Evolutionary conservation across 2,113 vertebrate genomes (phyloP).

Genomic region (Spea bombifrons): DNA sequence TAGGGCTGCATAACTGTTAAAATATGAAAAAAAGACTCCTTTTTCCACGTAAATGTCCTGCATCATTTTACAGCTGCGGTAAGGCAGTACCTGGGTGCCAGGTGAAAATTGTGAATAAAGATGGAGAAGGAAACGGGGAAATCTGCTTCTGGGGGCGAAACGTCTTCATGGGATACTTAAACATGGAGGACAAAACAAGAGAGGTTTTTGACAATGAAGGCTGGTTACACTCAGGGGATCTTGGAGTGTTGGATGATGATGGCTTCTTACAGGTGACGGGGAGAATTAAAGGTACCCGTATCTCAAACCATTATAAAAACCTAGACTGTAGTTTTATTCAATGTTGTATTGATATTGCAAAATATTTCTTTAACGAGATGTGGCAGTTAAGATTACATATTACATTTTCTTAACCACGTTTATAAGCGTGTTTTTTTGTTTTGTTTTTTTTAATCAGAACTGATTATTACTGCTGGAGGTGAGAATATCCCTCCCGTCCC

Average conservation of each 20-base stretch:
- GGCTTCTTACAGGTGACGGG: slow-evolving; percentile 85
- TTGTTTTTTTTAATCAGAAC: slow-evolving; percentile 61
- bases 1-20: too few species aligned
- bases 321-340: too few species aligned
- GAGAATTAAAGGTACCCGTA: slow-evolving; percentile 78
- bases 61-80: slow-evolving; percentile 66
- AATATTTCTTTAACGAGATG: too few species aligned
- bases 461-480: slow-evolving; percentile 83
- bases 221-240: slow-evolving; percentile 82
- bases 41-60: neutral
- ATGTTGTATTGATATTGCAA: too few species aligned
- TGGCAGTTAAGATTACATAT: too few species aligned
- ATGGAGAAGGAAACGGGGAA: slow-evolving; percentile 72
- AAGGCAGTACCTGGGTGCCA: slow-evolving; percentile 76
- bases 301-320: neutral
- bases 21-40: too few species aligned
- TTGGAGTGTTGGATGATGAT: slow-evolving; percentile 73
- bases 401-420: too few species aligned
- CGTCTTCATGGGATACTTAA: slow-evolving; percentile 87
- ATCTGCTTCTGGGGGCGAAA: slow-evolving; percentile 87
- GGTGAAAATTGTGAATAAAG: slow-evolving; percentile 70
- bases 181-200: slow-evolving; percentile 80
- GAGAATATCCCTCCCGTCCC: slow-evolving; percentile 80
- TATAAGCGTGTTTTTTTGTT: slow-evolving; percentile 18
- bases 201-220: slow-evolving; percentile 78